Percentiles rank a stretch among this genome's conserved stretches.
Conservation (phyloP, 1,140 invertebrate species). For the Caenorhabditis inopinata region DNA sequence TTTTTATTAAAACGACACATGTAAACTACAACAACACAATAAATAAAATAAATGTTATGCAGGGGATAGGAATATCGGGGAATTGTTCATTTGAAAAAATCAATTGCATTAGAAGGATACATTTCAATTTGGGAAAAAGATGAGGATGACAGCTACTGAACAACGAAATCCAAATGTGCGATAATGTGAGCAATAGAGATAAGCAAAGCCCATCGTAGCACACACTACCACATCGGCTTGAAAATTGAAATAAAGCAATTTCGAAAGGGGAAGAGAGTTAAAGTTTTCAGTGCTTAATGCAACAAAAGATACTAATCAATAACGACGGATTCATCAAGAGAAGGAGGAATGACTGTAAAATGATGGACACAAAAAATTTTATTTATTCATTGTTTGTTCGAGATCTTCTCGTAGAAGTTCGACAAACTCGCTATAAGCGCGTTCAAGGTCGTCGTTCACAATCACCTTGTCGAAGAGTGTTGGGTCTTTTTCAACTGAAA, state of each 20-base stretch:
- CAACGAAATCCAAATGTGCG: no score
- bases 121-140: no score
- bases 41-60: no score
- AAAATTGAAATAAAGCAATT: background rate
- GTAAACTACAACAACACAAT: no score
- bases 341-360: constrained; percentile 4
- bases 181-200: background rate
- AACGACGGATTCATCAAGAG: background rate
- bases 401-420: constrained; percentile 55
- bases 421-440: constrained; percentile 78
- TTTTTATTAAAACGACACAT: no score
- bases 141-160: no score
- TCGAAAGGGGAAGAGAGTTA: background rate
- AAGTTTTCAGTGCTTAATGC: background rate
- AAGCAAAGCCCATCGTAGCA: no score
- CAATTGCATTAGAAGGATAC: no score
- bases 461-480: constrained; percentile 87
- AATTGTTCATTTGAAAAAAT: no score
- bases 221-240: no score
- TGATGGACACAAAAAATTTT: background rate
- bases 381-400: background rate
- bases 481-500: constrained; percentile 71
- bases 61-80: no score
- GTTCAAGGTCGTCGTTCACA: constrained; percentile 86
- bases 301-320: constrained; percentile 2